phyloP scores from a whole-genome alignment of 2,797 vertebrate genomes.

The Coreius guichenoti region DNA sequence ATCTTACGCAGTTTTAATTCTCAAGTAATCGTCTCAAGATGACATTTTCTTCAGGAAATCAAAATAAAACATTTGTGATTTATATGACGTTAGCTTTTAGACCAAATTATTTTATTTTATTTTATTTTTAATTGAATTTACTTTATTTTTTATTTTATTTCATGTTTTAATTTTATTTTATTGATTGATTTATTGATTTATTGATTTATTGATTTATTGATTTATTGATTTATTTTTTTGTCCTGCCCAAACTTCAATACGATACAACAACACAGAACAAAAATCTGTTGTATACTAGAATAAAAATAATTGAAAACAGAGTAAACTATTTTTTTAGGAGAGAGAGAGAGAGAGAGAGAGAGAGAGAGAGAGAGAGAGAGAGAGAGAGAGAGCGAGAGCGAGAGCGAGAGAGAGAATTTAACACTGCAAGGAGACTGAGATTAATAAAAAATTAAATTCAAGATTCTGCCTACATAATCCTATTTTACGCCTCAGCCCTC shows the following conservation, averaged over 20 bases:
- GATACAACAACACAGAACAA: background rate
- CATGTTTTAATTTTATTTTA: background rate
- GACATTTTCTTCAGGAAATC: background rate
- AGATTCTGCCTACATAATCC: slow-evolving; percentile 49
- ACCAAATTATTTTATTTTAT: background rate
- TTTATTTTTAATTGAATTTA: background rate
- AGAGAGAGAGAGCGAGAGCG: too few relatives aligned
- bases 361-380: too few relatives aligned
- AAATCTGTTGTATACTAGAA: background rate
- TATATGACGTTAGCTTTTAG: background rate
- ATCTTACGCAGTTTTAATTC: too few relatives aligned
- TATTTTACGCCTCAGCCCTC: slow-evolving; percentile 59
- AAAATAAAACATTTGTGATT: background rate
- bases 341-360: too few relatives aligned
- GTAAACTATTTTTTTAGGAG: too few relatives aligned
- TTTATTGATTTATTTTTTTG: background rate
- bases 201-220: too few relatives aligned
- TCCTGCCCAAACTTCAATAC: background rate
- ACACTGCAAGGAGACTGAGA: background rate
- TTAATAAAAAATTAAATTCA: slow-evolving; percentile 6
- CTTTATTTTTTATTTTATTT: background rate
- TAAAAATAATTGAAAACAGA: background rate
- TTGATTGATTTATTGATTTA: too few relatives aligned
- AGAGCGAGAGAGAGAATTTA: background rate
- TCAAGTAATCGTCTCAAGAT: too few relatives aligned